Evolutionary conservation across 2,113 vertebrate genomes (phyloP).

Genomic region (Hypocryptadius cinnamomeus): DNA sequence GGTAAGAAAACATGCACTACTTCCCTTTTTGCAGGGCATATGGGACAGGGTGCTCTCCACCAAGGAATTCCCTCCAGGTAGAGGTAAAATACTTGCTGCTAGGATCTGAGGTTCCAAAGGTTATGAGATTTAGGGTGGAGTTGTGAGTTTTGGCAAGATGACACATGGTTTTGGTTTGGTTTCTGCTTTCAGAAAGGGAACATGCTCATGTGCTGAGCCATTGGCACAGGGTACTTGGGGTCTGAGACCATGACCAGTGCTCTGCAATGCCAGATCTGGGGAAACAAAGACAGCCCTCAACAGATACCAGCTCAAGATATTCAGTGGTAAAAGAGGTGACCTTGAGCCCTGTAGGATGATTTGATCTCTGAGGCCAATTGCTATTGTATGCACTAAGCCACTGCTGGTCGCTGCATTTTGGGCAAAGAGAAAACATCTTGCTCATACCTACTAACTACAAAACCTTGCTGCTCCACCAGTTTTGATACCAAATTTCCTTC

Average conservation of each 20-base stretch:
- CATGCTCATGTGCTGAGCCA: neutral
- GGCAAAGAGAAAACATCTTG: neutral
- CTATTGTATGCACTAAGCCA: neutral
- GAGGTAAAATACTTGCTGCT: neutral
- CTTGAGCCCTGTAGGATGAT: neutral
- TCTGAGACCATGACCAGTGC: neutral
- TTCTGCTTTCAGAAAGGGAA: neutral
- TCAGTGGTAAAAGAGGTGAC: neutral
- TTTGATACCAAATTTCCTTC: neutral
- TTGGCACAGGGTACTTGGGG: neutral
- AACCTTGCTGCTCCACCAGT: neutral
- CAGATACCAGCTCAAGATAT: neutral
- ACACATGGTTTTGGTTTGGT: neutral
- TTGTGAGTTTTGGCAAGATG: neutral
- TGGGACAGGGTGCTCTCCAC: neutral
- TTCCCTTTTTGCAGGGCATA: neutral
- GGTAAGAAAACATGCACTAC: neutral
- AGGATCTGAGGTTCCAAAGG: neutral
- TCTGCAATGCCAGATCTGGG: neutral
- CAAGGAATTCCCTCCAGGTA: neutral
- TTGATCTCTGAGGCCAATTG: neutral
- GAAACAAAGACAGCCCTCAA: neutral
- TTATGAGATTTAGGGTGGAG: neutral
- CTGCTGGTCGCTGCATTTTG: neutral
- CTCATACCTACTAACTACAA: neutral